Percentiles rank a stretch among this genome's conserved stretches.
Evolutionary conservation across 2,797 vertebrate species (phyloP).

Genomic region (Diplodus puntazzo): DNA sequence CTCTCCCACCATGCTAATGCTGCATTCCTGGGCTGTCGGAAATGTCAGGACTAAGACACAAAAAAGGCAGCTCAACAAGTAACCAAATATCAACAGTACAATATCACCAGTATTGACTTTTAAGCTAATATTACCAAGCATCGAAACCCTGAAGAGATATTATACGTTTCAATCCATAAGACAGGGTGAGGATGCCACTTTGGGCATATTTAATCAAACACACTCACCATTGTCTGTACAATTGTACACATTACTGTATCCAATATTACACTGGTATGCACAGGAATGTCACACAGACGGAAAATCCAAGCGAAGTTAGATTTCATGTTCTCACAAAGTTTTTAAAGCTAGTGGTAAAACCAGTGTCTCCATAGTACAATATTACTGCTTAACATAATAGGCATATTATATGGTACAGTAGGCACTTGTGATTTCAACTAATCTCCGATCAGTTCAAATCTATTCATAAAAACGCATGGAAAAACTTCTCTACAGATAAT

Average conservation of each 20-base stretch:
- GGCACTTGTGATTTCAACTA: background rate
- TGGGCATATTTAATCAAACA: background rate
- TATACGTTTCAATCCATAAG: background rate
- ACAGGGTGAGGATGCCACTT: background rate
- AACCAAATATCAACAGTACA: background rate
- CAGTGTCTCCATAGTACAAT: background rate
- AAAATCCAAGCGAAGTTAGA: background rate
- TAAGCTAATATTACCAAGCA: background rate
- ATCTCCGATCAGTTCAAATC: background rate
- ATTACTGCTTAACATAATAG: background rate
- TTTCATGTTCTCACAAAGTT: background rate
- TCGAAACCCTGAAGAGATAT: background rate
- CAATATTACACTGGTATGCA: background rate
- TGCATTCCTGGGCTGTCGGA: conserved; percentile 38
- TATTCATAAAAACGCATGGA: background rate
- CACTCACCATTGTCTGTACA: too few relatives aligned
- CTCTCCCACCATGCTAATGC: conserved; percentile 56
- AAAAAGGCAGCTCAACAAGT: too few relatives aligned
- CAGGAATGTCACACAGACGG: too few relatives aligned
- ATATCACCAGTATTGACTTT: too few relatives aligned
- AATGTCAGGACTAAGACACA: background rate
- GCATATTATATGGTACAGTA: background rate
- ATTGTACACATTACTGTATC: too few relatives aligned
- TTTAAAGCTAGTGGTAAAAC: background rate
- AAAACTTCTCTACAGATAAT: background rate